A percentile compares a stretch with the other conserved stretches of the same genome.
phyloP scores from a whole-genome alignment of 2,888 invertebrate genomes.

The Andrena haemorrhoa region DNA sequence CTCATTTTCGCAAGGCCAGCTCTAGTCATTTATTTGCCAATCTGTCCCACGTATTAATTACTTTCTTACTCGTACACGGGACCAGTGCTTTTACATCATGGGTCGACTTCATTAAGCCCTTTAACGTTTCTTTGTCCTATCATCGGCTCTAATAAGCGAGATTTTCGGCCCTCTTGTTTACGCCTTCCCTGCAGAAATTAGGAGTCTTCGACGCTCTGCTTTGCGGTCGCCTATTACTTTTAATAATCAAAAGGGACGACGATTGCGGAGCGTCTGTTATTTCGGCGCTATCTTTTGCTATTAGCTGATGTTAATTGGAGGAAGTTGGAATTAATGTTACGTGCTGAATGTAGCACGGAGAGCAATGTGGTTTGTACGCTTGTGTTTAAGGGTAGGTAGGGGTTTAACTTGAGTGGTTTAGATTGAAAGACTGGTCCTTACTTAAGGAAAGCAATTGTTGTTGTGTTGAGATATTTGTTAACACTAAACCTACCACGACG shows the following conservation, averaged over 20 bases:
- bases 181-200: background rate
- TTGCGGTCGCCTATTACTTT: background rate
- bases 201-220: conserved; percentile 2
- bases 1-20: conserved; percentile 23
- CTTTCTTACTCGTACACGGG: background rate
- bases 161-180: conserved; percentile 27
- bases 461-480: too few species aligned
- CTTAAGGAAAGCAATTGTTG: too few species aligned
- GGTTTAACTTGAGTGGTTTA: too few species aligned
- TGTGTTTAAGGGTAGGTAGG: too few species aligned
- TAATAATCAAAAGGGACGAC: background rate
- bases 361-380: too few species aligned
- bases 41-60: conserved; percentile 38
- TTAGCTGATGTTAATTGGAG: too few species aligned
- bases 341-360: too few species aligned
- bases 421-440: too few species aligned
- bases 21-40: conserved; percentile 26
- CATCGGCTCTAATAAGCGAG: conserved; percentile 22
- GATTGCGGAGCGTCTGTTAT: too few species aligned
- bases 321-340: too few species aligned
- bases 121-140: conserved; percentile 27
- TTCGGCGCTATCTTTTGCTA: too few species aligned
- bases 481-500: too few species aligned
- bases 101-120: conserved; percentile 36
- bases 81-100: conserved; percentile 20